Conservation (phyloP, 2,797 vertebrate species). For the Huso huso region DNA sequence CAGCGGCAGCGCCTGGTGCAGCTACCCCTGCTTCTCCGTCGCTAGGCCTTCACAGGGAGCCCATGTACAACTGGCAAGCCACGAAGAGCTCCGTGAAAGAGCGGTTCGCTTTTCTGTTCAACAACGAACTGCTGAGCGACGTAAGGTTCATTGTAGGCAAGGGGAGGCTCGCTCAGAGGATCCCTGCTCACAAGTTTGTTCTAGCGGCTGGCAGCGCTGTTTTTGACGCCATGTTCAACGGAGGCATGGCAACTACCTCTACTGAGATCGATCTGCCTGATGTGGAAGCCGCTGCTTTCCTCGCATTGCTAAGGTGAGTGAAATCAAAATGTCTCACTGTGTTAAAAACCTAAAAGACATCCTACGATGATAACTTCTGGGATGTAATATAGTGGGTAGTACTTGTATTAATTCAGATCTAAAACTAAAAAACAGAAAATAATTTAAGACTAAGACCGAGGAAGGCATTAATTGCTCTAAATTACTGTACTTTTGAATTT, state of each 20-base stretch:
- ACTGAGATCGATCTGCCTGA: slow-evolving; percentile 86
- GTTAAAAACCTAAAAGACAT: too few relatives aligned
- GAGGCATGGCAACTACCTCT: slow-evolving; percentile 86
- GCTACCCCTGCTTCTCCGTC: slow-evolving; percentile 29
- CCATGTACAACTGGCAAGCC: slow-evolving; percentile 89
- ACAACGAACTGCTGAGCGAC: slow-evolving; percentile 86
- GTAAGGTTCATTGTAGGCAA: slow-evolving; percentile 82
- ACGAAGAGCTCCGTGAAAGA: slow-evolving; percentile 85
- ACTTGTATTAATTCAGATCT: too few relatives aligned
- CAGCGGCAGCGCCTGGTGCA: slow-evolving; percentile 24
- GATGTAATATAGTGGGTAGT: too few relatives aligned
- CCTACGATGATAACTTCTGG: too few relatives aligned
- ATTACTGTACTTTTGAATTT: too few relatives aligned
- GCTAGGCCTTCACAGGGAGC: slow-evolving; percentile 69
- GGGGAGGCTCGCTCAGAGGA: slow-evolving; percentile 73
- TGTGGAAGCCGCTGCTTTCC: slow-evolving; percentile 83
- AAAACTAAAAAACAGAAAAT: too few relatives aligned
- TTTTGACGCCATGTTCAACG: slow-evolving; percentile 93
- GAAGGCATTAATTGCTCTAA: background rate
- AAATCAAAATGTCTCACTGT: background rate
- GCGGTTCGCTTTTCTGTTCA: slow-evolving; percentile 86
- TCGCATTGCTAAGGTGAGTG: slow-evolving; percentile 74
- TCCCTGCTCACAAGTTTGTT: slow-evolving; percentile 84
- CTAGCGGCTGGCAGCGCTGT: slow-evolving; percentile 84
- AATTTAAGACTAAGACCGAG: background rate